Base-by-base conservation (phyloP, 2,888 invertebrate species). In the Oasisia sp. region DNA sequence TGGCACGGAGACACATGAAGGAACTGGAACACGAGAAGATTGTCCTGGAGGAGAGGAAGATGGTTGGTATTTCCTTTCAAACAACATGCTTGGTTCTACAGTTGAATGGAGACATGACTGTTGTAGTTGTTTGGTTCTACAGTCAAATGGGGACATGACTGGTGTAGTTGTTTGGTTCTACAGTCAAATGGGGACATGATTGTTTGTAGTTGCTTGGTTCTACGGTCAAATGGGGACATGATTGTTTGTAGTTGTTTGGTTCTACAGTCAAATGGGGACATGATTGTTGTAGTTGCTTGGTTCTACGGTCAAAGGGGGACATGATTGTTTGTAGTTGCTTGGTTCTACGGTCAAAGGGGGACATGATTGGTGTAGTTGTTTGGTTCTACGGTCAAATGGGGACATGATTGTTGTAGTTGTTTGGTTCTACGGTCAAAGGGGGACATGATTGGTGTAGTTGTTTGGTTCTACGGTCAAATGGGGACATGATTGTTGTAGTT, bases 21-120 rank as follows among this genome's bases (percentile, higher is more conserved):
- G 96, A 96, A 92, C 94, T 96, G 38, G 95, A 96, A 91, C 96
- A 96, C 93, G 96, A 96, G 94, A 95, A 95, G 94, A 94, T 96
- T 32, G 96, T 96, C 0, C 94, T 96, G 89, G 95, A 96, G 92
- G 96, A 96, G 93, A 94, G 96, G 91, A 95, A 95, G 93, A 95
- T 95, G 93, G 96, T 96, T 92, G 94, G 94, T 94, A 9, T 19
- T 32, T 91, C 58, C 12, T 19, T 45, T 2, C 90, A 45, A 38
- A 19, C 32, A 32, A 89, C 45, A n/a, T 92, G 45, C 38, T 32
- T 27, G 90, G 27, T 50, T 50, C 50, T 50, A 50, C 12, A 50
- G 14, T 14, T 12, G 50, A 50, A 12, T 50, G 50, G 50, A 9
- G 50, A 50, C 50, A 50, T 50, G 50, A 50, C 12, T 50, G 14